Percentiles rank a stretch among this genome's conserved stretches.
These are phyloP conservation scores for Colostygia pectinataria DNA, from an alignment of 2,888 invertebrate species.

Conservation along the genomic window DNA sequence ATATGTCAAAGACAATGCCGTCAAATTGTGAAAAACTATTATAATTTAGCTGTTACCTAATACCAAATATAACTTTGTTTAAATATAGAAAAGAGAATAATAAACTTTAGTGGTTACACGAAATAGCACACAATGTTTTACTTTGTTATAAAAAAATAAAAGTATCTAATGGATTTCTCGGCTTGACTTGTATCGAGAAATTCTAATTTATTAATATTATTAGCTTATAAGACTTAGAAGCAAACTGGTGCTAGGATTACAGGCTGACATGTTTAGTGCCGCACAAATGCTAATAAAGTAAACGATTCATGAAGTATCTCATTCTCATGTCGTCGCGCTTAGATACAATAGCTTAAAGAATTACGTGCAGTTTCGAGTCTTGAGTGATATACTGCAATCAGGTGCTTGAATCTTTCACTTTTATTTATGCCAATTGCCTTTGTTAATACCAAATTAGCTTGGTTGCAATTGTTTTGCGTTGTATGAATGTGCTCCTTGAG, in stretches of 20 bases:
- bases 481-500: not conserved
- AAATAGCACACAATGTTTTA: no score
- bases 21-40: no score
- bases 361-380: slow-evolving; percentile 49
- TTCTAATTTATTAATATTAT: no score
- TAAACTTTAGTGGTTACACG: no score
- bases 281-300: slow-evolving; percentile 62
- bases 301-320: slow-evolving; percentile 56
- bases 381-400: slow-evolving; percentile 56
- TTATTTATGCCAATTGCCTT: slow-evolving; percentile 29
- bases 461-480: slow-evolving; percentile 6
- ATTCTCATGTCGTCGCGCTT: slow-evolving; percentile 51
- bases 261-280: slow-evolving; percentile 38
- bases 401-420: slow-evolving; percentile 37
- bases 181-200: no score
- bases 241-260: slow-evolving; percentile 2
- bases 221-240: no score
- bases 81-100: no score
- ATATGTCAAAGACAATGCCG: no score
- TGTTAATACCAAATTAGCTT: slow-evolving; percentile 16
- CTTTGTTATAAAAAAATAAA: no score
- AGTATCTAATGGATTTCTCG: no score
- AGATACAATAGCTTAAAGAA: slow-evolving; percentile 62
- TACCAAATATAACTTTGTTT: no score
- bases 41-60: no score